Evolutionary conservation across 2,797 vertebrate genomes (phyloP), one percentile per base, ranked within the genome.

Genomic region (Tapera naevia): DNA sequence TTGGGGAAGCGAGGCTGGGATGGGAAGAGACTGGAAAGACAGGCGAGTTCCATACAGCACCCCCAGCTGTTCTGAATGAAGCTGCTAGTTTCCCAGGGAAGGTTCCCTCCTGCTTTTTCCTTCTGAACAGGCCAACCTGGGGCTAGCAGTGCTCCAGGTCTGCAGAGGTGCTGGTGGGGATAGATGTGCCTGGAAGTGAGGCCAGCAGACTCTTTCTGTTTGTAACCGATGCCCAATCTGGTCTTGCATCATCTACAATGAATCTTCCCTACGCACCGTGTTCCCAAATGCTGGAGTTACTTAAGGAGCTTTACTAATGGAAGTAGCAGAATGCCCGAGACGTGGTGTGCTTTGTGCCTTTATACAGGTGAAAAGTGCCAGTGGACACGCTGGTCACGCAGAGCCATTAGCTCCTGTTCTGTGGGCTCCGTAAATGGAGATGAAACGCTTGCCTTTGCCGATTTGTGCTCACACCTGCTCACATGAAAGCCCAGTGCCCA

Each of bases 391-490:
- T 16, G 81, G 56, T 50, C 60, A 0, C 6, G 0, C 28, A 0
- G 82, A 0, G 0, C 80, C 3, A 0, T 35, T 16, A 23, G 58
- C 81, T 65, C 57, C 53, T 5, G 4, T 9, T 74, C 51, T 2
- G 32, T 12, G 67, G 82, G 58, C 56, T 16, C 2, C 1, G 64
- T 16, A 76, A 17, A 14, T 10, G 57, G 91, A 21, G 84, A 73
- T 39, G 74, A 2, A 70, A 7, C 8, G 46, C 56, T 72, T 33
- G 54, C 48, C 66, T 41, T 39, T 66, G 81, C 90, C 1, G 74
- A 11, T 28, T 71, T 35, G 16, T n/a, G 84, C 92, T 88, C 89
- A 48, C 95, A 93, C 87, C 94, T 97, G 94, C 92, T 93, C 87
- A 46, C 90, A 25, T 3, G 33, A 82, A 56, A 17, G 86, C 85